These are phyloP conservation scores for Oscheius sp. DNA, from an alignment of 1,140 invertebrate species.

Conservation along the genomic window DNA sequence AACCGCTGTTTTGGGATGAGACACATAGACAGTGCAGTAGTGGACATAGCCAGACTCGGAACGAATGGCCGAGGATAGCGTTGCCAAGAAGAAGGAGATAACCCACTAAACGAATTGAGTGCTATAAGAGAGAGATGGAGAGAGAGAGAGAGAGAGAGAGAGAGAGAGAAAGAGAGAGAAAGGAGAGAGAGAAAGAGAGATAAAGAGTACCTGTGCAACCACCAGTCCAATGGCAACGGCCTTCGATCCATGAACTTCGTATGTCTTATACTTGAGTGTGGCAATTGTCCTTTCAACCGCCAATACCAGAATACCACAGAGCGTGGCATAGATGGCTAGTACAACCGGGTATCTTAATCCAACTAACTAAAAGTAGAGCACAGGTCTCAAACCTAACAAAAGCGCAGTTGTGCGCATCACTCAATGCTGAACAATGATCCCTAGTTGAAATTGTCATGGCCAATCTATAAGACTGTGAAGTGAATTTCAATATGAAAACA, in stretches of 20 bases:
- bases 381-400: neutral
- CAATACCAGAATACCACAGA: constrained; percentile 23
- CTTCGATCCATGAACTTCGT: constrained; percentile 6
- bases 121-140: neutral
- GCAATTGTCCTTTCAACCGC: constrained; percentile 31
- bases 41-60: constrained; percentile 13
- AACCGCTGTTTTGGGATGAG: constrained; percentile 25
- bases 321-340: constrained; percentile 28
- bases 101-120: constrained; percentile 5
- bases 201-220: neutral
- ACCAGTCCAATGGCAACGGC: neutral
- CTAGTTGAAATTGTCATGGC: neutral
- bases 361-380: neutral
- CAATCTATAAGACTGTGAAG: neutral
- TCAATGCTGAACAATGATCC: constrained; percentile 3
- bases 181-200: neutral
- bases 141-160: neutral
- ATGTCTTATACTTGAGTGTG: constrained; percentile 25
- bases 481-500: neutral
- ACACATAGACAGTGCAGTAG: constrained; percentile 28
- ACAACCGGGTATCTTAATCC: constrained; percentile 15
- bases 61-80: constrained; percentile 7
- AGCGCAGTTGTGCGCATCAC: constrained; percentile 17
- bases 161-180: neutral
- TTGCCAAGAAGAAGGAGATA: neutral